A percentile compares a stretch with the other conserved stretches of the same genome.
These are phyloP conservation scores for Thecocarcelia acutangulata DNA, from an alignment of 2,888 invertebrate genomes.

Conservation along the genomic window DNA sequence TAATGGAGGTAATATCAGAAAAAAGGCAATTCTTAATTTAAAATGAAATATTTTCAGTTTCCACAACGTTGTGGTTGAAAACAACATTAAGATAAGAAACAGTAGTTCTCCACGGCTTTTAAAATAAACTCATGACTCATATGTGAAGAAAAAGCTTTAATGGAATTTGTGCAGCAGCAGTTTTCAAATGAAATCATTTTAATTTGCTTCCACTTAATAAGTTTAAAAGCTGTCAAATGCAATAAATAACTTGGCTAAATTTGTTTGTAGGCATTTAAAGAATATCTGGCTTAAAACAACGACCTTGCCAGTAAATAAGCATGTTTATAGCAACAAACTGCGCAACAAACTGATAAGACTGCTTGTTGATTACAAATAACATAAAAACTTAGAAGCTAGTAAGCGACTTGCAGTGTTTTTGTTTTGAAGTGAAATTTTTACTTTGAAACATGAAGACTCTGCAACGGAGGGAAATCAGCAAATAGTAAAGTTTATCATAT, in stretches of 20 bases:
- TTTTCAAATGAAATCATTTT: constrained; percentile 2
- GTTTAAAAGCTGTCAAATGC: constrained; percentile 33
- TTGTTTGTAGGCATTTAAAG: constrained; percentile 13
- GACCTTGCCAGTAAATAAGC: constrained; percentile 35
- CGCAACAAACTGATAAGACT: constrained; percentile 1
- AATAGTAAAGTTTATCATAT: no score
- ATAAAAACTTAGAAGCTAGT: neutral
- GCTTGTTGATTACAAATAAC: neutral
- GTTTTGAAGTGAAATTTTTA: no score
- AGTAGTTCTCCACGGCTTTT: constrained; percentile 47
- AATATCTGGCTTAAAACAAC: neutral
- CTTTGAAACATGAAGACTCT: no score
- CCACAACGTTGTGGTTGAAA: constrained; percentile 25
- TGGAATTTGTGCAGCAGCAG: constrained; percentile 7
- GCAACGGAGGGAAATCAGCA: no score
- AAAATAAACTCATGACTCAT: constrained; percentile 58
- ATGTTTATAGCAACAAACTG: neutral
- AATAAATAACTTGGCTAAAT: constrained; percentile 29
- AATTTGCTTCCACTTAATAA: constrained; percentile 35
- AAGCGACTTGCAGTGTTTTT: no score
- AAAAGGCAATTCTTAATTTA: constrained; percentile 24
- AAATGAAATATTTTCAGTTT: constrained; percentile 17
- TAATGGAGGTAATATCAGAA: constrained; percentile 4
- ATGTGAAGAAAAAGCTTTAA: neutral
- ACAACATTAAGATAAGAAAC: constrained; percentile 52